Evolutionary conservation across 1,140 invertebrate genomes (phyloP), one percentile per base, ranked within the genome.

Genomic region (Bradysia coprophila): DNA sequence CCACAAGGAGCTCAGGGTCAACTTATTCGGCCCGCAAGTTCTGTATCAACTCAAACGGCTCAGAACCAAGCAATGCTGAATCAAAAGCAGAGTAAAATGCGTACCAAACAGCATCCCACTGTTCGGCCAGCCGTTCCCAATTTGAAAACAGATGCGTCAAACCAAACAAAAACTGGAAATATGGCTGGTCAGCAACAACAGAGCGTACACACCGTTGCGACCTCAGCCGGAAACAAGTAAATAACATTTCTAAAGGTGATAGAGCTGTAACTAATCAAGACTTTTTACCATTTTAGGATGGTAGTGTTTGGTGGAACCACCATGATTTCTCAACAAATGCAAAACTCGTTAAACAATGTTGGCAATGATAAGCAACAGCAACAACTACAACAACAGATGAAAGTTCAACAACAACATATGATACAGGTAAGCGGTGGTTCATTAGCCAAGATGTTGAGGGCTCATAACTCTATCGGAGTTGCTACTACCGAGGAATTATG

Each of bases 31-130:
- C 78, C 78, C 4, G 78, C 77, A 2, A 78, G 74, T 54, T 79
- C 76, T 1, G 77, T 82, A 9, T 80, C 78, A 2, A 81, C 78
- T 3, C 79, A 82, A 57, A 81, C 78, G 2, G 73, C 72, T 51
- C 57, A 60, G 39, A 59, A 60, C 37, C 57, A 60, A 40, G 58
- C 48, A 41, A 38, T 61, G 24, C 44, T 60, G 1, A 59, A 58
- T 48, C 24, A 28, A 19, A 51, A 53, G 5, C 59, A 61, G 37
- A 44, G 49, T 8, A 45, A 45, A 39, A n/a, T 45, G 18, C 52
- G 57, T 1, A 60, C 47, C 38, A 61, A 61, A 37, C 57, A 59
- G 43, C 65, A 65, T 19, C 53, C 69, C 45, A 38, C 4, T 38
- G 68, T 72, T 49, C 61, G 73, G 39, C 72, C 72, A 18, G 71